phyloP scores from a whole-genome alignment of 2,113 vertebrate genomes.

The Zosterops lateralis region DNA sequence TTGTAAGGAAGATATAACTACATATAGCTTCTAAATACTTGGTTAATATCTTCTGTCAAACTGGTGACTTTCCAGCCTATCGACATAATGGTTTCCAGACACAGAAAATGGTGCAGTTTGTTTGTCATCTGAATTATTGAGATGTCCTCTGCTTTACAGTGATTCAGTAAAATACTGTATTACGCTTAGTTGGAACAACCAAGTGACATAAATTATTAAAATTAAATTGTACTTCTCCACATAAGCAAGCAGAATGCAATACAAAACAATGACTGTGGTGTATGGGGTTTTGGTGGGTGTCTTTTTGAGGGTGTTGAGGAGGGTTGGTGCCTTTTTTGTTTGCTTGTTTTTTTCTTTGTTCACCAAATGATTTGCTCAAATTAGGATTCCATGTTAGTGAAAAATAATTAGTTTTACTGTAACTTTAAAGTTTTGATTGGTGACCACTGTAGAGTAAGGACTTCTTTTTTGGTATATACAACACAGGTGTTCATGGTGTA shows the following conservation, averaged over 20 bases:
- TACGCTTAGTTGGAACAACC: neutral
- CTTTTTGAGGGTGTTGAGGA: neutral
- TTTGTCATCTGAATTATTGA: neutral
- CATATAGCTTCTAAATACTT: neutral
- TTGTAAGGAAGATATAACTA: neutral
- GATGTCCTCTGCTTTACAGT: neutral
- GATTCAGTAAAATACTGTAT: neutral
- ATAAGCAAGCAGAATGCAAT: neutral
- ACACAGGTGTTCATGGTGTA: neutral
- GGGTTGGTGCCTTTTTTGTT: neutral
- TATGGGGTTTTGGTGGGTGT: neutral
- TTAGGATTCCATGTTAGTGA: neutral
- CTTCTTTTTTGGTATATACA: neutral
- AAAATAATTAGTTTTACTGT: neutral
- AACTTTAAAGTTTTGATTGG: neutral
- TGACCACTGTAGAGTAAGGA: neutral
- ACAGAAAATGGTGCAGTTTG: neutral
- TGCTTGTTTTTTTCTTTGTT: neutral
- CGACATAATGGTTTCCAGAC: neutral
- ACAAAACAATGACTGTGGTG: neutral
- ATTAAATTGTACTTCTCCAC: neutral
- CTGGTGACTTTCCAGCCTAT: neutral
- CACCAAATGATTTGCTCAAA: neutral
- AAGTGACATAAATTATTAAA: conserved; percentile 1
- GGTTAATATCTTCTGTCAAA: neutral